Base-by-base conservation (phyloP, 2,888 invertebrate genomes). In the Zootermopsis nevadensis region DNA sequence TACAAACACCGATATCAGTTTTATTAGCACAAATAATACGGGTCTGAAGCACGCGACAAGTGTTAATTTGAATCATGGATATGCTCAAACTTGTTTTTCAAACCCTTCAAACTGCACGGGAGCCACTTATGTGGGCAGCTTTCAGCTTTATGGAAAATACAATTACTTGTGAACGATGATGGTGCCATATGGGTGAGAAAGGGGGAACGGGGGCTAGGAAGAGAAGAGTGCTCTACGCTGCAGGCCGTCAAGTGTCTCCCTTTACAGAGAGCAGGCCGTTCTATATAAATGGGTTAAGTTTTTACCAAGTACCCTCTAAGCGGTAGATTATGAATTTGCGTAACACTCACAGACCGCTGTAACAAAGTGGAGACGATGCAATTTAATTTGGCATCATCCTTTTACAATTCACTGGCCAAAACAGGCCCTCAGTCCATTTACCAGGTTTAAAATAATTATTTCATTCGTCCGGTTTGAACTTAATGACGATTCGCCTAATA, bases 131-230 rank as follows among this genome's bases (percentile, higher is more conserved):
- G 74, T 38, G 74, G 69, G 38, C 19, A 38, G 48, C 79, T 33
- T n/a, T 33, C 79, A 79, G 79, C 79, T 79, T 79, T 79, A 79
- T 79, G 79, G 79, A 79, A 79, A 79, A 79, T 66, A 79, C 66
- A 79, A 79, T 79, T 79, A 79, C 79, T 79, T 60, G 79, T 66
- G 38, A 79, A 79, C 27, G 48, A 60, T 60, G 60, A 60, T 12
- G 60, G n/a, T 60, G n/a, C 6, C 4, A 27, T 27, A 60, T 4
- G 3, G 27, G n/a, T n/a, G 27, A 12, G 7, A n/a, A n/a, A n/a
- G n/a, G 48, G 19, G 38, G 38, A 10, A 10, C 38, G 38, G 38
- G 48, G 48, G 48, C 1, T 69, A 69, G 69, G 69, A 69, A 30
- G 2, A 74, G 38, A 42, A 74, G 38, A 24, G 74, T 42, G 15